Percentiles rank a stretch among this genome's conserved stretches.
Conservation (phyloP, 2,113 vertebrate genomes). For the Otocyon megalotis region DNA sequence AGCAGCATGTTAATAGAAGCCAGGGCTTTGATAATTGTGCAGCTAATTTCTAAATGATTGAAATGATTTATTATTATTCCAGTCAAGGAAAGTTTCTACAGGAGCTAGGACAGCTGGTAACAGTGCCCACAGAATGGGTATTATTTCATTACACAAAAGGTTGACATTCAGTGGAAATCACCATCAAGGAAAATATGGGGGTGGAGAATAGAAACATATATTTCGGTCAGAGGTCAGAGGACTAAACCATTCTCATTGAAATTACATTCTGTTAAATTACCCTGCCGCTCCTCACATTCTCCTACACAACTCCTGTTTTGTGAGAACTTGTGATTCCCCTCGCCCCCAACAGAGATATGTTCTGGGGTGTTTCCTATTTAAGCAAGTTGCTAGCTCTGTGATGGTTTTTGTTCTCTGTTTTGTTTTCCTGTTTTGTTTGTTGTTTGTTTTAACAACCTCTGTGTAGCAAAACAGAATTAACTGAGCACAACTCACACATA, state of each 20-base stretch:
- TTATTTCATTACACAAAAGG: conserved; percentile 54
- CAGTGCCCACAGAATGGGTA: not conserved
- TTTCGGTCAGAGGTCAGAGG: conserved; percentile 52
- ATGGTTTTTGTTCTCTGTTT: not conserved
- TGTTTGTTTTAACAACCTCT: conserved; percentile 4
- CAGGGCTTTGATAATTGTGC: conserved; percentile 31
- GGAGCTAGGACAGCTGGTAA: conserved; percentile 28
- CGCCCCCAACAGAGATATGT: not conserved
- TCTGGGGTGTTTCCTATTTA: conserved; percentile 12
- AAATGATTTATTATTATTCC: conserved; percentile 62
- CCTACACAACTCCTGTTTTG: not conserved
- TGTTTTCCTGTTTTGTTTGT: conserved; percentile 3
- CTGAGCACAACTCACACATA: not conserved
- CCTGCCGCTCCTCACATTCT: not conserved
- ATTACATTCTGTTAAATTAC: not conserved
- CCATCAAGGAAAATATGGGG: conserved; percentile 10
- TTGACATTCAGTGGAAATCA: not conserved
- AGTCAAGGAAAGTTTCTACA: conserved; percentile 40
- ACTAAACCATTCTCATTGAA: conserved; percentile 17
- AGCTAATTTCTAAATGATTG: conserved; percentile 71
- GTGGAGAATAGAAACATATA: conserved; percentile 16
- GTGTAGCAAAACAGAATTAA: conserved; percentile 36
- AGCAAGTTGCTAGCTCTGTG: not conserved
- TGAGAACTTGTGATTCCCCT: not conserved
- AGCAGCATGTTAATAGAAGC: conserved; percentile 42